Evolutionary conservation across 2,797 vertebrate species (phyloP), one percentile per base, ranked within the genome.

Genomic region (Dryobates pubescens): DNA sequence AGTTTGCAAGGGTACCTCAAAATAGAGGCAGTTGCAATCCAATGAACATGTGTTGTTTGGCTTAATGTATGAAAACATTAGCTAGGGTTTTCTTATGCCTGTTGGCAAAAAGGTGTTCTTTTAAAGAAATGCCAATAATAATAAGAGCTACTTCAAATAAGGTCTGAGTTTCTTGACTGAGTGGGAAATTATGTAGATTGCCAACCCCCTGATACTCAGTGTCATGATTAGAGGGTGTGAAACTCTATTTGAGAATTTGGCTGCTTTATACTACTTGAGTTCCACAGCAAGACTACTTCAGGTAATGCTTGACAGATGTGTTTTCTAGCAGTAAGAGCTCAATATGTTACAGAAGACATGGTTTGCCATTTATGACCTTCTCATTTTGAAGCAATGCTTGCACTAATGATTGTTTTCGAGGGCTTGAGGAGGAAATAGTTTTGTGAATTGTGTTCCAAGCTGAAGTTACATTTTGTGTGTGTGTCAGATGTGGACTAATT

Each of bases 151-250:
- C 87, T 92, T 96, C 77, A 95, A 87, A 77, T 94, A 80, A 82
- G 79, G 24, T 84, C 65, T 82, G 73, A 83, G 68, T 84, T 83
- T 96, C 78, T 95, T 94, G 73, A 93, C 62, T 95, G 10, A 94
- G 82, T 94, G 88, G 87, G 51, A 95, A 96, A 95, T 96, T 94
- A 95, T 94, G 95, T 94, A 95, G 90, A 96, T 95, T 96, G 67
- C 67, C 73, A 94, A 27, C 82, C 78, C 62, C 90, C 92, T 70
- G 88, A 82, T 92, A 63, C 57, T 92, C 80, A 1, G 7, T 78
- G 84, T 73, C 87, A 49, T 89, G 90, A 96, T 97, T 96, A 95
- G 69, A 92, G 89, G 88, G 89, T 94, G 61, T 93, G 78, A 83
- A 91, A 91, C 54, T 76, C 89, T 94, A 24, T 83, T 82, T 93